These are phyloP conservation scores for Pelvicachromis taeniatus DNA, from an alignment of 2,113 vertebrate genomes.

Conservation along the genomic window DNA sequence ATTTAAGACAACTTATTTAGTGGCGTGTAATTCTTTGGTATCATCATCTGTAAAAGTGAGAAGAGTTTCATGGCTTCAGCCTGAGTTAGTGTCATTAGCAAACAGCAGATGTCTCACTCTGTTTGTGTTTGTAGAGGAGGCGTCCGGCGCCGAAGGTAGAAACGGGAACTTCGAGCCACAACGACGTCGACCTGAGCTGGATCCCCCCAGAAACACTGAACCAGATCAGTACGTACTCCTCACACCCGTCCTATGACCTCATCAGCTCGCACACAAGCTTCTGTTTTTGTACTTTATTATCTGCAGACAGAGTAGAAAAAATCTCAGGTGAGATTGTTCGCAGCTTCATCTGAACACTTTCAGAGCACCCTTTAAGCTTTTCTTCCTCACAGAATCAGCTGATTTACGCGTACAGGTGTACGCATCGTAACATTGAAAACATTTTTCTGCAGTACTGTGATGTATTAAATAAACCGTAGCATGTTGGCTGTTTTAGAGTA, in stretches of 20 bases:
- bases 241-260: fast-evolving
- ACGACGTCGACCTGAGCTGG: conserved; percentile 97
- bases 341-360: neutral
- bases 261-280: neutral
- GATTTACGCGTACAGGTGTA: neutral
- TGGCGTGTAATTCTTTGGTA: too few relatives aligned
- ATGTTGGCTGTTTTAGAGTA: neutral
- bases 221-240: conserved; percentile 89
- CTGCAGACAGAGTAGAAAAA: neutral
- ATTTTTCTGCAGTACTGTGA: neutral
- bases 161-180: conserved; percentile 94
- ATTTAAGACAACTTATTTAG: too few relatives aligned
- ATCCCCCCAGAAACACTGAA: conserved; percentile 97
- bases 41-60: too few relatives aligned
- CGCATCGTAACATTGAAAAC: neutral
- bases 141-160: conserved; percentile 91
- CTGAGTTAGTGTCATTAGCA: fast-evolving
- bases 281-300: neutral
- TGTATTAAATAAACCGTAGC: neutral
- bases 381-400: neutral
- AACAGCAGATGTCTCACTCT: neutral
- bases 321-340: neutral
- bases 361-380: neutral
- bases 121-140: conserved; percentile 77
- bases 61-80: too few relatives aligned